Evolutionary conservation across 1,140 invertebrate genomes (phyloP), one percentile per base, ranked within the genome.

Genomic region (Propsilocerus akamusi): DNA sequence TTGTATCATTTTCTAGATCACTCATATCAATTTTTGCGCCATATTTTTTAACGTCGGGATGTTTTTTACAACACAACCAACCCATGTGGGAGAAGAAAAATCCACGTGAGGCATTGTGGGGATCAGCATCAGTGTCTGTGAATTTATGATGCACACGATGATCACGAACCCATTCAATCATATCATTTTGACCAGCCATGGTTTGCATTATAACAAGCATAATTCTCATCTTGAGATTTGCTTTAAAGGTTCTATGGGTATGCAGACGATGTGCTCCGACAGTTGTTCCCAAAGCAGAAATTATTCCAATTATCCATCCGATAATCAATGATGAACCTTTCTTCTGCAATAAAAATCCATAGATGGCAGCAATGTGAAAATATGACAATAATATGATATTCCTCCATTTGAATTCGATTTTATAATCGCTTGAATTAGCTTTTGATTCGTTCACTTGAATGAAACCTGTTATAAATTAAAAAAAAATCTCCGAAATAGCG

Each of bases 1-100:
- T 70, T 49, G 74, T 74, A 63, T 89, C 84, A n/a, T 68, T 71
- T 55, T 74, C 63, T 7, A 88, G 59, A 59, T 89, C 86, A n/a
- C 70, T 74, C 68, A 74, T 66, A 50, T 86, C 81, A 14, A 83
- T 53, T 52, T 67, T 51, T 64, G 68, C 23, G 54, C 68, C 65
- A 63, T 69, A 54, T 30, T 59, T 53, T 25, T 71, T 77, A 25
- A 87, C 73, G 12, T 71, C 68, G 0, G 76, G 76, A 58, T 80
- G 77, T 56, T 79, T 79, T 48, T 64, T 72, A 30, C 61, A 59
- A 70, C 80, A 71, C 6, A 80, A 61, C 78, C 78, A 81, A 4
- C 78, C 78, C 0, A 80, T 69, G 55, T 82, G 79, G 4, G 70
- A 71, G 59, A 80, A 81, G 62, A 80, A 80, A 60, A 81, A 80